Evolutionary conservation across 2,113 vertebrate species (phyloP).

Genomic region (Chionis minor): DNA sequence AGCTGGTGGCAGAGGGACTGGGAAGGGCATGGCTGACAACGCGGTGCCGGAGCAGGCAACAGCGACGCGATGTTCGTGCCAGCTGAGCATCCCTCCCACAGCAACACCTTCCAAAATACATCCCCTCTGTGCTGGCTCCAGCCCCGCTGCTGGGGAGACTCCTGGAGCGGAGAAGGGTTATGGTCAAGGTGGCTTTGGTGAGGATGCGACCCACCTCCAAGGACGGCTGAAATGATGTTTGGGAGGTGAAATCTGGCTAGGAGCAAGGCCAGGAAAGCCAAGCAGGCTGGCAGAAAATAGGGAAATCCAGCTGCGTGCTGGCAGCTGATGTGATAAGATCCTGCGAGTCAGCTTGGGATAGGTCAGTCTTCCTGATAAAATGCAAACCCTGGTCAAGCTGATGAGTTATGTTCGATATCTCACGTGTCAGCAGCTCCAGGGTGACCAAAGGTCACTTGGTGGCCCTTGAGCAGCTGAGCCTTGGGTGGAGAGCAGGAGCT

Average conservation of each 20-base stretch:
- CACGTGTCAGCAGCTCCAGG: fast-evolving
- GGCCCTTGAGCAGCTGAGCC: not conserved
- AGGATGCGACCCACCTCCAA: not conserved
- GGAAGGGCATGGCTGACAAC: not conserved
- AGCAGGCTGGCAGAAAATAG: not conserved
- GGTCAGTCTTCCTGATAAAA: not conserved
- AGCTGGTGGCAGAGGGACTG: not conserved
- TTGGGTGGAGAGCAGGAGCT: not conserved
- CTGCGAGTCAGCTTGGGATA: not conserved
- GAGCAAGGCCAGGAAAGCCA: not conserved
- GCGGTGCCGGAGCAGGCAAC: not conserved
- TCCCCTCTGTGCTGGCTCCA: not conserved
- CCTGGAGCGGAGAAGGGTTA: not conserved
- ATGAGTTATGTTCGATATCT: not conserved
- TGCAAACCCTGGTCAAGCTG: fast-evolving
- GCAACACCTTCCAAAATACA: not conserved
- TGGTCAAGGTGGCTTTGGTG: not conserved
- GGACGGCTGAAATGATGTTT: not conserved
- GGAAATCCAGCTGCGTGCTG: not conserved
- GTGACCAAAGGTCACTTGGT: not conserved
- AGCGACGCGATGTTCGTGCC: not conserved
- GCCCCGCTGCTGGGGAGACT: not conserved
- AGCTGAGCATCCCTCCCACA: not conserved
- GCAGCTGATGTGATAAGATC: not conserved
- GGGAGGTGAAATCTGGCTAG: not conserved